Evolutionary conservation across 2,797 vertebrate species (phyloP), one percentile per base, ranked within the genome.

Genomic region (Urocyon cinereoargenteus): DNA sequence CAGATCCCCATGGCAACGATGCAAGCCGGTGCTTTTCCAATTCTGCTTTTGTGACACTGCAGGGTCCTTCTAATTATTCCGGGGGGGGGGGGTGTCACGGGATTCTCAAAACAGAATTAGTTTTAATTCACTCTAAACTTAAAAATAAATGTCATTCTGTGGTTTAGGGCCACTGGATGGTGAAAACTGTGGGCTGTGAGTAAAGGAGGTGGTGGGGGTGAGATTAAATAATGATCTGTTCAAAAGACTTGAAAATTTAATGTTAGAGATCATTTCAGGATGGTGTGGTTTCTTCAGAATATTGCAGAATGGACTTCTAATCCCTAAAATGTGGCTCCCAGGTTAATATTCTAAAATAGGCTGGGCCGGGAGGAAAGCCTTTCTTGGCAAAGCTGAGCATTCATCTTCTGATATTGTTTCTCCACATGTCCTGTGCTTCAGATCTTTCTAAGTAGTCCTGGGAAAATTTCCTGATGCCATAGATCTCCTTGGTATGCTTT

Each of bases 1-100:
- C 73, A 81, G 68, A 88, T 98, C 91, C 87, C 97, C 96, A 97
- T 98, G 93, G 97, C 95, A 98, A 98, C 86, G 5, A 66, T 77
- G 75, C n/a, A 97, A 97, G 85, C 85, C n/a, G 64, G 1, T 70
- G 82, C 95, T 85, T 96, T 97, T 83, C 87, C 51, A 77, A 0
- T 73, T 92, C 73, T 92, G 87, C 84, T 95, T 97, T 85, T 92
- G 90, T 97, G 97, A 91, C 92, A 94, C 95, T 7, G 0, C 45
- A 28, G 97, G 73, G 82, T 91, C 78, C 82, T 96, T 91, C 91
- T 97, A 77, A 97, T 97, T 97, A 97, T 97, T 93, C 91, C 64
- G 93, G 91, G 82, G 26, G 40, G 40, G 92, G 92, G 49, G 92
- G 92, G 49, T 95, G 92, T 86, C 91, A 84, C 2, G 13, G 68